A percentile compares a stretch with the other conserved stretches of the same genome.
Conservation (phyloP, 1,140 invertebrate genomes). For the Hyles vespertilio region DNA sequence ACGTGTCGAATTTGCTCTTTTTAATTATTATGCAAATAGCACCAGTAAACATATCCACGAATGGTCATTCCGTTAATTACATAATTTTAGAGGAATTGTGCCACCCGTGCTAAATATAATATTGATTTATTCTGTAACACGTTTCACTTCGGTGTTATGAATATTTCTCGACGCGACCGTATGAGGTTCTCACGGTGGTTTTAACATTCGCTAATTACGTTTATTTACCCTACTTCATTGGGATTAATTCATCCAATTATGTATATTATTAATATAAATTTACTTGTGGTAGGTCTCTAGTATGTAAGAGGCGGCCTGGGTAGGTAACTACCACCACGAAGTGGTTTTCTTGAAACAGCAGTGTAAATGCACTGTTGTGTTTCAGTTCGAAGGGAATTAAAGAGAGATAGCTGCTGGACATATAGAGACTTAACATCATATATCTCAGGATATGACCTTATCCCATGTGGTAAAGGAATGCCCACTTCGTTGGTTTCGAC, state of each 20-base stretch:
- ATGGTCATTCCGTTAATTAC: conserved; percentile 37
- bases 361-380: too few relatives aligned
- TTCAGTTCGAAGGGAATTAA: too few relatives aligned
- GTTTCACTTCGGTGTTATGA: conserved; percentile 12
- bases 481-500: not conserved
- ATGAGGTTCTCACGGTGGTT: not conserved
- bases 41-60: conserved; percentile 37
- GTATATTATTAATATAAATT: conserved; percentile 1
- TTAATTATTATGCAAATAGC: conserved; percentile 63
- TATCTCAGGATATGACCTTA: too few relatives aligned
- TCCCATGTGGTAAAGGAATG: not conserved
- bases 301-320: too few relatives aligned
- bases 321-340: not conserved
- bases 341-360: not conserved
- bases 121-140: conserved; percentile 21
- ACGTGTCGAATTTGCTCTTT: conserved; percentile 52
- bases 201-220: too few relatives aligned
- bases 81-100: conserved; percentile 24
- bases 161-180: not conserved
- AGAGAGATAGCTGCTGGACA: too few relatives aligned
- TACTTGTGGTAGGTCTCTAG: too few relatives aligned
- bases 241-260: too few relatives aligned
- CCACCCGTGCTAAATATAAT: conserved; percentile 10
- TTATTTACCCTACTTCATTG: too few relatives aligned
- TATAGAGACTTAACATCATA: too few relatives aligned